Conservation (phyloP, 2,797 vertebrate genomes). For the Natrix natrix region DNA sequence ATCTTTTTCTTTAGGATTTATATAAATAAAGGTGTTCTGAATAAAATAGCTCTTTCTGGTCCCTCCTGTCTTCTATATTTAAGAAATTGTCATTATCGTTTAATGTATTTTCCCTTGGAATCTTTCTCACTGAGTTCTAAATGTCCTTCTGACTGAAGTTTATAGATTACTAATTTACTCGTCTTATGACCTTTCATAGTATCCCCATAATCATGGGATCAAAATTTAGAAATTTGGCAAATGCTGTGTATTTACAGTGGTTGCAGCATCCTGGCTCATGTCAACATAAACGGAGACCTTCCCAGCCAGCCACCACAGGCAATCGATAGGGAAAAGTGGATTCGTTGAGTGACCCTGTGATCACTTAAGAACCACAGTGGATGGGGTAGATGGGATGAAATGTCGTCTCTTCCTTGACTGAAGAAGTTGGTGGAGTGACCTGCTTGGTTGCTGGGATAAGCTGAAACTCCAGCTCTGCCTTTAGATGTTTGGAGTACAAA, state of each 20-base stretch:
- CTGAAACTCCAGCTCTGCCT: too few species aligned
- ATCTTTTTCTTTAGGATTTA: background rate
- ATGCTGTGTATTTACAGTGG: background rate
- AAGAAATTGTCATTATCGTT: background rate
- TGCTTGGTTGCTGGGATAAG: too few species aligned
- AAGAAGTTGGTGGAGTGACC: too few species aligned
- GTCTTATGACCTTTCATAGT: background rate
- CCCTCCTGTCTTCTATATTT: background rate
- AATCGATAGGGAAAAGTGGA: too few species aligned
- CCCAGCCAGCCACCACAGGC: too few species aligned
- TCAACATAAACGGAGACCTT: too few species aligned
- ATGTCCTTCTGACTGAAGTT: background rate
- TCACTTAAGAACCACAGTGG: too few species aligned
- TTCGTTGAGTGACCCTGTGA: too few species aligned
- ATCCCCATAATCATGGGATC: background rate
- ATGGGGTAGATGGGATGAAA: too few species aligned
- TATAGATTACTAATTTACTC: background rate
- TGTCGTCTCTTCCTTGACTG: too few species aligned
- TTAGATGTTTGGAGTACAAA: too few species aligned
- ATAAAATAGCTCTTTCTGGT: background rate
- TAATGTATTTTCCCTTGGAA: background rate
- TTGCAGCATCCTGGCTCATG: too few species aligned
- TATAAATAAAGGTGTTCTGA: background rate
- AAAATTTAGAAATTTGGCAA: background rate
- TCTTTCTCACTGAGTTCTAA: background rate